Evolutionary conservation across 2,113 vertebrate species (phyloP).

Genomic region (Noctilio leporinus): DNA sequence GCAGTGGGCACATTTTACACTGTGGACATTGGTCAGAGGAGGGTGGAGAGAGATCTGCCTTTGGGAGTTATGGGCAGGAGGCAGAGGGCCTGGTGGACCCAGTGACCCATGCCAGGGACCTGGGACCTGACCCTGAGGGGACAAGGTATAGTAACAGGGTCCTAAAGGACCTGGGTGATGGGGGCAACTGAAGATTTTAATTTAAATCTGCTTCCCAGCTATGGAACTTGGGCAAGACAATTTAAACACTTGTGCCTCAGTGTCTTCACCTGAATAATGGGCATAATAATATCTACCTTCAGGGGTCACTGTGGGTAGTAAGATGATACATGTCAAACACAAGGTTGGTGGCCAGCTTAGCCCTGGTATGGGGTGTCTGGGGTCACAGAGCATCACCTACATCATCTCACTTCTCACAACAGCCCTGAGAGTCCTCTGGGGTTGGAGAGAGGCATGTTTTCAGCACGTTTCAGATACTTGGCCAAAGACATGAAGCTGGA

Average conservation of each 20-base stretch:
- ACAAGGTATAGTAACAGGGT: neutral
- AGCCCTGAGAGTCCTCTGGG: neutral
- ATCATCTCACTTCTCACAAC: neutral
- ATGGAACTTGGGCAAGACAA: neutral
- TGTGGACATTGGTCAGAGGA: neutral
- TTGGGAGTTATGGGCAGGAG: neutral
- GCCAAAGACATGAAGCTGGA: neutral
- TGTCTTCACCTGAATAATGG: neutral
- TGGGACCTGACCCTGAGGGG: neutral
- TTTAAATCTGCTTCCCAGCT: neutral
- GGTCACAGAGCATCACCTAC: neutral
- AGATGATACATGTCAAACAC: neutral
- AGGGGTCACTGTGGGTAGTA: neutral
- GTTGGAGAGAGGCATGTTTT: neutral
- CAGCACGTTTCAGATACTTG: neutral
- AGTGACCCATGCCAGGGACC: neutral
- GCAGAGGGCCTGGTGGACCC: neutral
- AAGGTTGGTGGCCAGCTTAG: neutral
- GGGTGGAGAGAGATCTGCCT: neutral
- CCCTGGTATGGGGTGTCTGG: too few species aligned
- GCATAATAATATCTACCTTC: neutral
- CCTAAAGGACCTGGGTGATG: neutral
- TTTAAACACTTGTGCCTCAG: neutral
- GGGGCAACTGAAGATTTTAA: neutral
- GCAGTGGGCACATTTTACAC: neutral